Base-by-base conservation (phyloP, 92 coral and sea anemone genomes). In the Pocillopora meandrina region DNA sequence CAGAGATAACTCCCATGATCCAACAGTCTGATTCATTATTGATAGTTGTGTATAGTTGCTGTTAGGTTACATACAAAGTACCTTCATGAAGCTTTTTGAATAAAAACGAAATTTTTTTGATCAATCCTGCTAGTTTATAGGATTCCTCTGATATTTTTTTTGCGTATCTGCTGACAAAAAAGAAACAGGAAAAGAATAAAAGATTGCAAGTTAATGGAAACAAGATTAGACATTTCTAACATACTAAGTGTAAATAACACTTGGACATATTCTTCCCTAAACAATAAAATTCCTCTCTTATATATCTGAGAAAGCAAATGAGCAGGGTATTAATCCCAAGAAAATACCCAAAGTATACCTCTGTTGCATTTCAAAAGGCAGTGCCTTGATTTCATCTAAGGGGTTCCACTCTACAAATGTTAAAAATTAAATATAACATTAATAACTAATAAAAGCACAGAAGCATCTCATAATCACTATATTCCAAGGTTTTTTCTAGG, bases 91-190 rank as follows among this genome's bases (percentile, higher is more conserved):
- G 80, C 56, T 55, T 61, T 74, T 74, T 83, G 34, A 83, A 83
- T 63, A 83, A 17, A 19, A 12, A 12, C 15, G 74, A 73, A 36
- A 89, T 74, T 56, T 70, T 75, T 52, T 87, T 86, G 17, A 91
- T 63, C 31, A 89, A 58, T 5, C 59, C 74, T 60, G 89, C 61
- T 55, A 89, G 87, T 42, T 75, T 78, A 34, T 89, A 81, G 57
- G 92, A 85, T 57, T 68, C 63, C 19, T 87, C 86, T 21, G 95
- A 81, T 64, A 91, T 33, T 70, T 81, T 85, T 31, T 91, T 88
- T 67, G 78, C 77, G 69, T 85, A 91, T 85, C 95, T 85, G 71
- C 49, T 65, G 13, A 78, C 10, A 12, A 57, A 19, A 71, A 19
- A 42, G 52, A 42, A 12, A 17, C 23, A 13, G 5, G 16, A 17